Conservation (phyloP, 1,140 invertebrate genomes). For the Lamellibrachia luymesi region DNA sequence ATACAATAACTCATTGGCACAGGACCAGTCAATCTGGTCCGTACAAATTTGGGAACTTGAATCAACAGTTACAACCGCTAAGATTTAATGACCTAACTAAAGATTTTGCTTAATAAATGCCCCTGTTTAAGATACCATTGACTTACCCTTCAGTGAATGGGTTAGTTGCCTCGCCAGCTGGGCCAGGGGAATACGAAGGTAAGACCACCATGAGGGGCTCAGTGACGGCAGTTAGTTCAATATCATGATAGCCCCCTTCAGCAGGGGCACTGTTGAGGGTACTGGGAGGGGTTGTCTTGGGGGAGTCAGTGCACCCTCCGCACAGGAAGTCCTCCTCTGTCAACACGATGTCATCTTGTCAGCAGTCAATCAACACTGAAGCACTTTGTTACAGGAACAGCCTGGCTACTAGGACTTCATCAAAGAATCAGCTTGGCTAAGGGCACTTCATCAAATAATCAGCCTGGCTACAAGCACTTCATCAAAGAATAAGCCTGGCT, state of each 20-base stretch:
- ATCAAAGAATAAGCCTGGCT: not conserved
- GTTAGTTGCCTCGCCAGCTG: not conserved
- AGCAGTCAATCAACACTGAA: not conserved
- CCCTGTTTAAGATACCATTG: not conserved
- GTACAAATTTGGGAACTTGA: too few species aligned
- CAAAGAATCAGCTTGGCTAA: not conserved
- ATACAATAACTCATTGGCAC: too few species aligned
- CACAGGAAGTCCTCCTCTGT: not conserved
- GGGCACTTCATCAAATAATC: not conserved
- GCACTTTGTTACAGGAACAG: not conserved
- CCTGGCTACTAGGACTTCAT: not conserved
- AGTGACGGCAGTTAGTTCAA: not conserved
- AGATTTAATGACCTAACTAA: too few species aligned
- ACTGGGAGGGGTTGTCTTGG: not conserved
- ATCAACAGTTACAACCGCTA: too few species aligned
- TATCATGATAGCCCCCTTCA: not conserved
- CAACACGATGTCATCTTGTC: not conserved
- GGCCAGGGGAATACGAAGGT: not conserved
- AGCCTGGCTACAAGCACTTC: not conserved
- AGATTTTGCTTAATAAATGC: too few species aligned
- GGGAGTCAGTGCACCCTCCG: not conserved
- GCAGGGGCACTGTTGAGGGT: not conserved
- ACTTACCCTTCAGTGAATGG: not conserved
- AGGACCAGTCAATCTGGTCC: too few species aligned
- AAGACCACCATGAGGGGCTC: not conserved